Evolutionary conservation across 1,140 invertebrate genomes (phyloP).

Genomic region (Pseudomyrmex dendroicus): DNA sequence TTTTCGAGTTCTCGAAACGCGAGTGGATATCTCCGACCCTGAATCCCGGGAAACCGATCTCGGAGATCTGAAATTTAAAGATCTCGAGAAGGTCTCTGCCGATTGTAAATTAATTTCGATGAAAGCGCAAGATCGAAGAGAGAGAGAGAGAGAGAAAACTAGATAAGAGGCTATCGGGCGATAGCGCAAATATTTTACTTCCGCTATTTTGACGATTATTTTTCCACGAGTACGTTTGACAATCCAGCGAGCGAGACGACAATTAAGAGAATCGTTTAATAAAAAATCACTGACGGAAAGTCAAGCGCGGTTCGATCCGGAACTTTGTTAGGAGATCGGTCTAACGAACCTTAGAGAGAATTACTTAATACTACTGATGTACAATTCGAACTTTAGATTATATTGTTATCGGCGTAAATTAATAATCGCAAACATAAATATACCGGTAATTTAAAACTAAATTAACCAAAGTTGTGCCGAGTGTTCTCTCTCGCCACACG

Average conservation of each 20-base stretch:
- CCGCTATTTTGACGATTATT: not conserved
- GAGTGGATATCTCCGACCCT: slow-evolving; percentile 25
- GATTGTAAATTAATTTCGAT: slow-evolving; percentile 53
- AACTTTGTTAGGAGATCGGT: too few relatives aligned
- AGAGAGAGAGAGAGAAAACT: not conserved
- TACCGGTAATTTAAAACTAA: slow-evolving; percentile 10
- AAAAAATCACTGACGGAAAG: too few relatives aligned
- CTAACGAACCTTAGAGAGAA: not conserved
- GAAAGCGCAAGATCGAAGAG: not conserved
- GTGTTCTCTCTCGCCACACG: not conserved
- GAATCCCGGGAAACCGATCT: slow-evolving; percentile 26
- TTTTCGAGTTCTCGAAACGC: slow-evolving; percentile 62
- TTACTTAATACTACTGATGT: slow-evolving; percentile 17
- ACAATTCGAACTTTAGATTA: slow-evolving; percentile 31
- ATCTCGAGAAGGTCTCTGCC: not conserved
- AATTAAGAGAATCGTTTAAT: too few relatives aligned
- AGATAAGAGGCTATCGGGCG: not conserved
- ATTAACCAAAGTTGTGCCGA: not conserved
- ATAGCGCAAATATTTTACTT: slow-evolving; percentile 5
- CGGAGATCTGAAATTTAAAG: slow-evolving; percentile 50
- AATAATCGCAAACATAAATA: not conserved
- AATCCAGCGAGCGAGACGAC: too few relatives aligned
- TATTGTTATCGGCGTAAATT: slow-evolving; percentile 11
- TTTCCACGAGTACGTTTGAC: too few relatives aligned
- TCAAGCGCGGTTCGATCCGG: too few relatives aligned